Base-by-base conservation (phyloP, 2,888 invertebrate genomes). In the Anoplius nigerrimus region DNA sequence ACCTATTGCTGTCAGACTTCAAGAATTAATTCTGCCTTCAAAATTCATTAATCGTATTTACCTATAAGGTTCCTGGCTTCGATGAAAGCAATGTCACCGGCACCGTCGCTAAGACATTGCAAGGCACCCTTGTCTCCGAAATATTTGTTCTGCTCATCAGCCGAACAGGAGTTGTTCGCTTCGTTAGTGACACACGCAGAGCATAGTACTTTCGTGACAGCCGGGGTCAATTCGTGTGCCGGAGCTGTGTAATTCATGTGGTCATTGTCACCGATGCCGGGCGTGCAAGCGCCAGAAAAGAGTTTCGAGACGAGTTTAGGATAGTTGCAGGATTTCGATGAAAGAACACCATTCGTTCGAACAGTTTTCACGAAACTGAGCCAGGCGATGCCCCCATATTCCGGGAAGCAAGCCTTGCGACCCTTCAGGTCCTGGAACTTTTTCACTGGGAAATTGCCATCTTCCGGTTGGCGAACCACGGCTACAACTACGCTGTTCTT, bases 361-460 rank as follows among this genome's bases (percentile, higher is more conserved):
- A 91, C 91, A 0, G 89, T 83, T 51, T 92, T 91, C 1, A 93
- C 89, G 81, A 93, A 93, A 0, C 93, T 90, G 53, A 93, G 86
- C 90, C 92, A 93, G 5, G 93, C 92, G 62, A 93, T 91, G 43
- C 93, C 93, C 0, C 93, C 92, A 75, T 90, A 94, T 80, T 93
- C 92, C 0, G 93, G 92, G 88, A 94, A 92, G 84, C 94, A 94
- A 0, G 92, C 93, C 22, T 88, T 90, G 72, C 89, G 91, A 0
- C 88, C 90, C 46, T 90, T 89, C 1, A 94, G 82, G 82, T 92
- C 91, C 70, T 90, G 90, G 72, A 93, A 91, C 24, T 90, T 89
- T 0, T 89, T 90, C 59, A 92, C 89, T 0, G 66, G 57, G 2
- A 65, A 63, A 13, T 69, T 4, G 0, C 58, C 57, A 52, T 80